These are phyloP conservation scores for Phalloptychus januarius DNA, from an alignment of 2,797 vertebrate species.

Conservation along the genomic window DNA sequence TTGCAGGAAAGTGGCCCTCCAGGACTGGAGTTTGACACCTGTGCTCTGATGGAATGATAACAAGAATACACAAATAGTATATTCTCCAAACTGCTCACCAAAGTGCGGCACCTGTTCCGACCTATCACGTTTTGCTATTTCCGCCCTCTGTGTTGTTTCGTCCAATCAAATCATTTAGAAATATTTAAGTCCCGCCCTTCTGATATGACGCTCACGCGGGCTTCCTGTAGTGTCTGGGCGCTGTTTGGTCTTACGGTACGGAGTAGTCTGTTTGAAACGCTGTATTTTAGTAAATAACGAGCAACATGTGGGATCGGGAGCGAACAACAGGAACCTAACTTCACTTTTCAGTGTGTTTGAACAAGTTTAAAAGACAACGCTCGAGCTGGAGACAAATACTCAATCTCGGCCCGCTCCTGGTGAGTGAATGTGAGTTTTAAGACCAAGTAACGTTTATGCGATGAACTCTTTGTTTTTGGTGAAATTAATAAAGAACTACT, in stretches of 20 bases:
- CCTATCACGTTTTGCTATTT: conserved; percentile 8
- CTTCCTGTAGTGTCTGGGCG: conserved; percentile 73
- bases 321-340: conserved; percentile 6
- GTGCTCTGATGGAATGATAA: too few species aligned
- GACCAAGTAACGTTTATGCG: conserved; percentile 34
- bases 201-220: conserved; percentile 71
- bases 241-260: conserved; percentile 16
- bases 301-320: not conserved
- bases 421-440: conserved; percentile 55
- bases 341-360: not conserved
- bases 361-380: not conserved
- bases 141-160: not conserved
- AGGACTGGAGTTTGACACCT: too few species aligned
- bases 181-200: conserved; percentile 51
- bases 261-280: conserved; percentile 17
- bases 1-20: too few species aligned
- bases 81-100: conserved; percentile 25
- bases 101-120: conserved; percentile 9
- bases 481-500: not conserved
- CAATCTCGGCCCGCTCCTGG: conserved; percentile 12
- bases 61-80: too few species aligned
- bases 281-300: conserved; percentile 19
- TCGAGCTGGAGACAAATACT: conserved; percentile 9
- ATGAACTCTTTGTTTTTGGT: not conserved
- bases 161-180: conserved; percentile 67